A percentile compares a stretch with the other conserved stretches of the same genome.
These are phyloP conservation scores for Aurelia sp. DNA, from an alignment of 30 jellyfish, hydroid and myxozoan species.

Conservation along the genomic window DNA sequence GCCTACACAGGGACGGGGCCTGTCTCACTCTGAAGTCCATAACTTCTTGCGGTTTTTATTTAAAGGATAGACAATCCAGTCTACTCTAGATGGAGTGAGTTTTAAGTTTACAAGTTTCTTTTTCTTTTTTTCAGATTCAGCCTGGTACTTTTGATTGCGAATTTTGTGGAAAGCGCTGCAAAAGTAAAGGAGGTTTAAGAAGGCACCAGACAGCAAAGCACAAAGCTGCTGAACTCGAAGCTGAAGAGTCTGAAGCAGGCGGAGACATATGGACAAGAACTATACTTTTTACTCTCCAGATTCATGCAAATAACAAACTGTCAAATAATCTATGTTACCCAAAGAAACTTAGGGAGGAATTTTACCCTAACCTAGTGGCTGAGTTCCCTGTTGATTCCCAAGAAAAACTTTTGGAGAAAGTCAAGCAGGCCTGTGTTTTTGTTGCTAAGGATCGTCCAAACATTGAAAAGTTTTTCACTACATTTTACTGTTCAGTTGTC, in stretches of 20 bases:
- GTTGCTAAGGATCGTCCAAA: slow-evolving; percentile 28
- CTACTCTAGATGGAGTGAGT: no score
- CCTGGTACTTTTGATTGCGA: background rate
- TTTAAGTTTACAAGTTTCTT: no score
- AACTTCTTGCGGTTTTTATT: no score
- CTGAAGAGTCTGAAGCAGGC: background rate
- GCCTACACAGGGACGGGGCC: no score
- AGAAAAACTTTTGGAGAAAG: background rate
- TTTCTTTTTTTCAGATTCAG: background rate
- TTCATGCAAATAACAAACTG: background rate
- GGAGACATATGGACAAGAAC: background rate
- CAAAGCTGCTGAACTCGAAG: background rate
- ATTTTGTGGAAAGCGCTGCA: background rate
- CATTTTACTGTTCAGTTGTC: background rate
- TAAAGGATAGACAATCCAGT: no score
- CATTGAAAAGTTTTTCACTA: slow-evolving; percentile 6
- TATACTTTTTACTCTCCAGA: background rate
- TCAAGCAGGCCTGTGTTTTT: slow-evolving; percentile 17
- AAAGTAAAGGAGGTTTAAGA: background rate
- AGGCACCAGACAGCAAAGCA: slow-evolving; percentile 2
- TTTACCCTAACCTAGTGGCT: background rate
- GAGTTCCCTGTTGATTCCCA: slow-evolving; percentile 5
- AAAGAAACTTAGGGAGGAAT: slow-evolving; percentile 20
- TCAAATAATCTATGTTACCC: slow-evolving; percentile 17
- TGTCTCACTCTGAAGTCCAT: no score